Percentiles rank a stretch among this genome's conserved stretches.
These are phyloP conservation scores for Calidris pygmaea DNA, from an alignment of 2,113 vertebrate species.

Conservation along the genomic window DNA sequence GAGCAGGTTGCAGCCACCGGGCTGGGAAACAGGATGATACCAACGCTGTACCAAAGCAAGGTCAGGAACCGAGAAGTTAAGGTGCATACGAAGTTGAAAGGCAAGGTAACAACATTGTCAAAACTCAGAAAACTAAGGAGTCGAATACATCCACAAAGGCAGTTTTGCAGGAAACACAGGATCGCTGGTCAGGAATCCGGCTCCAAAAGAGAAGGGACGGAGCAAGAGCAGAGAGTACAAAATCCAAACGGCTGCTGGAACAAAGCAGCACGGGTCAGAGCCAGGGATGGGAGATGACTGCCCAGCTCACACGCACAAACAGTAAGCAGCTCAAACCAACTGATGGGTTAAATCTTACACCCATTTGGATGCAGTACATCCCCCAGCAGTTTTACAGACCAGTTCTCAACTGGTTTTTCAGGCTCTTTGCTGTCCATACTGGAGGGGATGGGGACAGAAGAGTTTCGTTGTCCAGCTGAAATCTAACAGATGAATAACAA, in stretches of 20 bases:
- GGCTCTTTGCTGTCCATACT: not conserved
- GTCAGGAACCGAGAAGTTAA: not conserved
- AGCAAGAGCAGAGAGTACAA: not conserved
- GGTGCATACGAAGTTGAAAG: not conserved
- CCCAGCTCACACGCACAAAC: not conserved
- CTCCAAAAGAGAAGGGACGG: not conserved
- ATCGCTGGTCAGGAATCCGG: not conserved
- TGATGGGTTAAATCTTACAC: not conserved
- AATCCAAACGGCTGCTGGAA: not conserved
- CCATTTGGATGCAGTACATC: not conserved
- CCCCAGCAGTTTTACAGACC: not conserved
- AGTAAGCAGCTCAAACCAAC: not conserved
- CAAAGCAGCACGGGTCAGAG: not conserved
- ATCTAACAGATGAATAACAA: not conserved
- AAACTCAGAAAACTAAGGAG: not conserved
- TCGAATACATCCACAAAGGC: not conserved
- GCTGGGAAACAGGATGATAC: fast-evolving
- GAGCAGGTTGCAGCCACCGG: not conserved
- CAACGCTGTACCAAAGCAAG: not conserved
- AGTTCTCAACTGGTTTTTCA: not conserved
- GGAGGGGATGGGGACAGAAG: not conserved
- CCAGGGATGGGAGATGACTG: not conserved
- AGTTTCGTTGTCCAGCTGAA: not conserved
- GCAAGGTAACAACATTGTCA: not conserved
- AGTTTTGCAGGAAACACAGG: not conserved